Evolutionary conservation across 2,888 invertebrate species (phyloP).

Genomic region (Macroteleia sp.): DNA sequence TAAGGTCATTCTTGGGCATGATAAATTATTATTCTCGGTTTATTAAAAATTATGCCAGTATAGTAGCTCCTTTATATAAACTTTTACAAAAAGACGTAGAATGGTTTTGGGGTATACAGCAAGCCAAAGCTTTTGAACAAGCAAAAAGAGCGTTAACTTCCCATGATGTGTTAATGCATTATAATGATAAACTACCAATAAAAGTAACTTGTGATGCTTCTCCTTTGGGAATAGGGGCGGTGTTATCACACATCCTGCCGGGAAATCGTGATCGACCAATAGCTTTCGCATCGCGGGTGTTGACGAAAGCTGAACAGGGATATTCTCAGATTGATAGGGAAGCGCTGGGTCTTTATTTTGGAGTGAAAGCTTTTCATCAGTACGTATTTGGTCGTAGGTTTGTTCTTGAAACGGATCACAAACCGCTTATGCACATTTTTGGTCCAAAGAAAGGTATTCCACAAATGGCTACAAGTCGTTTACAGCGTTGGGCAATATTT

Average conservation of each 20-base stretch:
- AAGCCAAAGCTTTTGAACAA: conserved; percentile 3
- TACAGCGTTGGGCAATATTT: conserved; percentile 55
- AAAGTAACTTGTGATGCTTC: conserved; percentile 58
- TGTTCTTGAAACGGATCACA: background rate
- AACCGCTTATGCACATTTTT: conserved; percentile 44
- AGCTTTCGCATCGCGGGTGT: conserved; percentile 70
- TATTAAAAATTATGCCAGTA: conserved; percentile 9
- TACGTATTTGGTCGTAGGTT: background rate
- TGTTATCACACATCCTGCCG: conserved; percentile 67
- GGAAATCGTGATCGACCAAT: conserved; percentile 69
- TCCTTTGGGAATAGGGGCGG: conserved; percentile 29
- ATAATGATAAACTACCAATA: conserved; percentile 35
- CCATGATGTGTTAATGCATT: conserved; percentile 39
- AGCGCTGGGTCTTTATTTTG: conserved; percentile 32
- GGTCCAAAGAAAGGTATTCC: conserved; percentile 62
- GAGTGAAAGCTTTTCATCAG: background rate
- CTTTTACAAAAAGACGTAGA: background rate
- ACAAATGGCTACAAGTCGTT: conserved; percentile 58
- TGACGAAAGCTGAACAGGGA: conserved; percentile 73
- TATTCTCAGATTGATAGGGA: conserved; percentile 56
- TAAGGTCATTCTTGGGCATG: conserved; percentile 32
- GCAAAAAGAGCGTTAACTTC: conserved; percentile 15
- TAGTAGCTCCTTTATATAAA: conserved; percentile 13
- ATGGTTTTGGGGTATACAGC: conserved; percentile 5
- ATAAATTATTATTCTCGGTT: conserved; percentile 34